These are phyloP conservation scores for Parazoanthus darwini DNA, from an alignment of 92 coral and sea anemone genomes.

Conservation along the genomic window DNA sequence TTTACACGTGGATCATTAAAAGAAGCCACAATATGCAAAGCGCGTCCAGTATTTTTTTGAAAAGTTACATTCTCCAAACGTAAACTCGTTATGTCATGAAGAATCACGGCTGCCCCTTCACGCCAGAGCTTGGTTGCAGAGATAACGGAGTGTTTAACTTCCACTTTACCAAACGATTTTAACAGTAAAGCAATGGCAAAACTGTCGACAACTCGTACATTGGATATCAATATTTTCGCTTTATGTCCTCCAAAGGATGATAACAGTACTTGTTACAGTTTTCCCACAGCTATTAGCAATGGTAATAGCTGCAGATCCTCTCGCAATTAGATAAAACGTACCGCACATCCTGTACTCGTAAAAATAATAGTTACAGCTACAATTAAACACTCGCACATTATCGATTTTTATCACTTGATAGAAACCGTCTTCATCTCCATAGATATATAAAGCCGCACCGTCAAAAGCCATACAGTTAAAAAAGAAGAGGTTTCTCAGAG, in stretches of 20 bases:
- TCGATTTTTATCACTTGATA: neutral
- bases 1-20: neutral
- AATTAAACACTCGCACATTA: conserved; percentile 20
- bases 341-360: neutral
- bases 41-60: neutral
- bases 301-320: neutral
- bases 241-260: conserved; percentile 2
- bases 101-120: neutral
- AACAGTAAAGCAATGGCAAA: conserved; percentile 8
- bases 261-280: neutral
- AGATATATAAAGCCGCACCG: conserved; percentile 11
- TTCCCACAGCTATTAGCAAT: neutral
- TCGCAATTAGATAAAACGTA: neutral
- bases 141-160: neutral
- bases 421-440: neutral
- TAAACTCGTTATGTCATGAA: neutral
- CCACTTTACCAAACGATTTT: conserved; percentile 11
- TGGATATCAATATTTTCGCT: neutral
- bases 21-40: neutral
- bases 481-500: neutral
- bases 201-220: neutral
- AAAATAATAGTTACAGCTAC: neutral
- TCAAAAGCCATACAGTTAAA: neutral
- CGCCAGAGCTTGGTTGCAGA: neutral
- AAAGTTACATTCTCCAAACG: neutral